Evolutionary conservation across 2,888 invertebrate genomes (phyloP).

Genomic region (Allacma fusca): DNA sequence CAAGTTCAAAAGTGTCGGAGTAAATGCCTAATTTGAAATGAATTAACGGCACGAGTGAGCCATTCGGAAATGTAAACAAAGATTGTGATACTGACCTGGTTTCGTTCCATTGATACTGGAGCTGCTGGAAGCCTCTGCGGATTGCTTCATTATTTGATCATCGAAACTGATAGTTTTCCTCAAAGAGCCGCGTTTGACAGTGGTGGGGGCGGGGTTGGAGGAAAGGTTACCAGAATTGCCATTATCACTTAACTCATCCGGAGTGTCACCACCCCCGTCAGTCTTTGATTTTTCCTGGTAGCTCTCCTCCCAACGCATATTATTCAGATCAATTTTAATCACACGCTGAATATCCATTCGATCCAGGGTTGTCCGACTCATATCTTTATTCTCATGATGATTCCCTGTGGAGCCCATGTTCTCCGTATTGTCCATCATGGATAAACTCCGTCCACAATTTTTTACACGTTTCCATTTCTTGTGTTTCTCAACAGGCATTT

Average conservation of each 20-base stretch:
- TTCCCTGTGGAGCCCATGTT: constrained; percentile 35
- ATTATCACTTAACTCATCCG: constrained; percentile 21
- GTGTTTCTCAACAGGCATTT: constrained; percentile 57
- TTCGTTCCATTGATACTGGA: background rate
- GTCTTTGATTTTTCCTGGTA: constrained; percentile 34
- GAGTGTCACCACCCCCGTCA: constrained; percentile 18
- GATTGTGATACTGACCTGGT: constrained; percentile 40
- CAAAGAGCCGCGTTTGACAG: constrained; percentile 24
- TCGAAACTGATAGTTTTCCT: constrained; percentile 58
- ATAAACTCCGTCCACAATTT: constrained; percentile 50
- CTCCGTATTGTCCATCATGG: constrained; percentile 50
- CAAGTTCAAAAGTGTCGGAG: no score
- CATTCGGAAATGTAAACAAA: constrained; percentile 5
- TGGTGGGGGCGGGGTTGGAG: background rate
- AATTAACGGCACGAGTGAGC: background rate
- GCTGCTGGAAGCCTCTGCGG: background rate
- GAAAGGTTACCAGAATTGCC: background rate
- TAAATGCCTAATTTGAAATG: background rate
- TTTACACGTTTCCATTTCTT: constrained; percentile 48
- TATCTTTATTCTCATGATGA: background rate
- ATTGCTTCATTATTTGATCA: constrained; percentile 48
- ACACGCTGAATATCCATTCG: constrained; percentile 52
- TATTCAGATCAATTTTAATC: constrained; percentile 60
- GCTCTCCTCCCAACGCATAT: constrained; percentile 51
- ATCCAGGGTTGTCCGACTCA: constrained; percentile 13